These are phyloP conservation scores for Poecilia latipinna DNA, from an alignment of 2,113 vertebrate species.

Conservation along the genomic window DNA sequence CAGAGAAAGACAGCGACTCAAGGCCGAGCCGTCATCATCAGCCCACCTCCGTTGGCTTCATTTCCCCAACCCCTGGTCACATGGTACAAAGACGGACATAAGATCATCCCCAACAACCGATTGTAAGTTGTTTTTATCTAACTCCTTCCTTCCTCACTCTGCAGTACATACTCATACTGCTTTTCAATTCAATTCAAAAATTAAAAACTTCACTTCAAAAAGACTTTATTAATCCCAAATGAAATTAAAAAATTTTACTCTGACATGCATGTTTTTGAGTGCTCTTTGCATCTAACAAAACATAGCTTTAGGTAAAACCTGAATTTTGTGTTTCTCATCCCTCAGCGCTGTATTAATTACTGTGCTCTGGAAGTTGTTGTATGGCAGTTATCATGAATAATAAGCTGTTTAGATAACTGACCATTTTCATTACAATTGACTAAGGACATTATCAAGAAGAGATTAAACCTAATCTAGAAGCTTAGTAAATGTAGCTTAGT, in stretches of 20 bases:
- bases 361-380: slow-evolving; percentile 20
- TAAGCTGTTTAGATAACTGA: slow-evolving; percentile 56
- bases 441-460: slow-evolving; percentile 36
- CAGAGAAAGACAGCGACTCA: slow-evolving; percentile 82
- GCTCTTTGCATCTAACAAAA: slow-evolving; percentile 19
- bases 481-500: slow-evolving; percentile 36
- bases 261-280: background rate
- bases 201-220: too few species aligned
- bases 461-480: slow-evolving; percentile 47
- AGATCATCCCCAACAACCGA: slow-evolving; percentile 91
- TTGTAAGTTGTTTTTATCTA: slow-evolving; percentile 82
- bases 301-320: slow-evolving; percentile 20
- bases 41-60: slow-evolving; percentile 80
- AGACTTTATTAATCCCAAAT: too few species aligned
- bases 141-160: background rate
- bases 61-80: slow-evolving; percentile 89
- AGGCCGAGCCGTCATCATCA: slow-evolving; percentile 87
- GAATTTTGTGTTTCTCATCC: slow-evolving; percentile 38
- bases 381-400: slow-evolving; percentile 53
- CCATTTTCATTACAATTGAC: slow-evolving; percentile 52
- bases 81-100: slow-evolving; percentile 95
- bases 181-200: background rate
- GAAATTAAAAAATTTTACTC: background rate
- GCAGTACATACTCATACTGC: background rate
- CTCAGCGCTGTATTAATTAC: slow-evolving; percentile 46